Evolutionary conservation across 2,888 invertebrate genomes (phyloP).

Genomic region (Nephrocerus scutellatus): DNA sequence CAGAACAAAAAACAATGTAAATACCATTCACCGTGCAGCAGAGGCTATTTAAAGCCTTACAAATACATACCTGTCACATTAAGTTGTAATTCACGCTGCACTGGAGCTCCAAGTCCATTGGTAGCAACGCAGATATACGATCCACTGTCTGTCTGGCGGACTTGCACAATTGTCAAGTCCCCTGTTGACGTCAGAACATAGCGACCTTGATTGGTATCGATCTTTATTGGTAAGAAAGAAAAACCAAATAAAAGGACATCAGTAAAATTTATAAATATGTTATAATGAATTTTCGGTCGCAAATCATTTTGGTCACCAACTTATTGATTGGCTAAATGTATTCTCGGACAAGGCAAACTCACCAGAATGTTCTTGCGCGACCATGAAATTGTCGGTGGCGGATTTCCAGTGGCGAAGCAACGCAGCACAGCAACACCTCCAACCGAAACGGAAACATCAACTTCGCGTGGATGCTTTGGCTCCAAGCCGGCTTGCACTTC

Average conservation of each 20-base stretch:
- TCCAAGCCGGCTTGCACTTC: slow-evolving; percentile 47
- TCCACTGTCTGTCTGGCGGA: slow-evolving; percentile 74
- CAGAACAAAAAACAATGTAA: slow-evolving; percentile 4
- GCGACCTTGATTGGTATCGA: slow-evolving; percentile 64
- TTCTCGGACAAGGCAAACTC: slow-evolving; percentile 33
- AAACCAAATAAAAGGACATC: background rate
- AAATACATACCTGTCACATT: slow-evolving; percentile 63
- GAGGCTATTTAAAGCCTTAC: slow-evolving; percentile 1
- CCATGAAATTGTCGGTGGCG: slow-evolving; percentile 73
- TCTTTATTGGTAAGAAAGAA: slow-evolving; percentile 48
- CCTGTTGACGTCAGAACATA: slow-evolving; percentile 65
- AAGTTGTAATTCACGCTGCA: slow-evolving; percentile 61
- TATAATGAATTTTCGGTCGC: too few relatives aligned
- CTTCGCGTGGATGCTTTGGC: slow-evolving; percentile 49
- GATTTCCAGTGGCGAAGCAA: slow-evolving; percentile 71
- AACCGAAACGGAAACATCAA: slow-evolving; percentile 59
- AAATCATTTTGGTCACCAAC: background rate
- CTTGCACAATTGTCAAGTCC: slow-evolving; percentile 73
- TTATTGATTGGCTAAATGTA: background rate
- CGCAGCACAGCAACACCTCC: slow-evolving; percentile 67
- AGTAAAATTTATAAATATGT: background rate
- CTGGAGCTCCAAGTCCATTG: slow-evolving; percentile 66
- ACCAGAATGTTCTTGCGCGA: slow-evolving; percentile 64
- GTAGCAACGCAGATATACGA: slow-evolving; percentile 79
- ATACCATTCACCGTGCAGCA: slow-evolving; percentile 7